Evolutionary conservation across 2,113 vertebrate genomes (phyloP).

Genomic region (Bostrychus sinensis): DNA sequence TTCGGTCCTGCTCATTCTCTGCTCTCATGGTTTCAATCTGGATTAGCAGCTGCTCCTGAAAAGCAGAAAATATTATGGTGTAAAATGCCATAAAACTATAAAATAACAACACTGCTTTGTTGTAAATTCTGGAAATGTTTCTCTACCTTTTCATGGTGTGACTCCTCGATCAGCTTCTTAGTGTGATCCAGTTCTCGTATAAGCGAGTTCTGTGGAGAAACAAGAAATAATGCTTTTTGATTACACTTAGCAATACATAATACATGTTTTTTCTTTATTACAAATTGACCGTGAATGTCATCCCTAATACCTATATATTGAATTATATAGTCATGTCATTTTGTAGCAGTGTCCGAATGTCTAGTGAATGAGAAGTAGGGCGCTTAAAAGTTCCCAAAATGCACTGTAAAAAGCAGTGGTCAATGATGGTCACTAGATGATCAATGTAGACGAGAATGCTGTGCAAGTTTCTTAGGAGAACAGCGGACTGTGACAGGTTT

Average conservation of each 20-base stretch:
- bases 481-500: too few species aligned
- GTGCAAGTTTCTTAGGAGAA: too few species aligned
- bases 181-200: constrained; percentile 91
- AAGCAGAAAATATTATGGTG: background rate
- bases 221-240: background rate
- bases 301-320: too few species aligned
- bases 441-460: too few species aligned
- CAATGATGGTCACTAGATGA: too few species aligned
- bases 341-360: too few species aligned
- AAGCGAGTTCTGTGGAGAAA: constrained; percentile 85
- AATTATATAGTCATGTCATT: too few species aligned
- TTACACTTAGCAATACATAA: background rate
- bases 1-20: constrained; percentile 88
- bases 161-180: constrained; percentile 93
- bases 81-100: background rate
- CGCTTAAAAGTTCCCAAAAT: too few species aligned
- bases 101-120: background rate
- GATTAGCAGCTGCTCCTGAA: constrained; percentile 90
- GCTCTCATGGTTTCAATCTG: constrained; percentile 88
- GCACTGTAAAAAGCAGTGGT: too few species aligned
- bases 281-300: too few species aligned
- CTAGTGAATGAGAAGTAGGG: too few species aligned
- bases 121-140: background rate
- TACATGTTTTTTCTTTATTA: too few species aligned
- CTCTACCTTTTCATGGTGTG: constrained; percentile 94